A percentile compares a stretch with the other conserved stretches of the same genome.
Evolutionary conservation across 2,888 invertebrate species (phyloP).

Genomic region (Cheilosia grossa): DNA sequence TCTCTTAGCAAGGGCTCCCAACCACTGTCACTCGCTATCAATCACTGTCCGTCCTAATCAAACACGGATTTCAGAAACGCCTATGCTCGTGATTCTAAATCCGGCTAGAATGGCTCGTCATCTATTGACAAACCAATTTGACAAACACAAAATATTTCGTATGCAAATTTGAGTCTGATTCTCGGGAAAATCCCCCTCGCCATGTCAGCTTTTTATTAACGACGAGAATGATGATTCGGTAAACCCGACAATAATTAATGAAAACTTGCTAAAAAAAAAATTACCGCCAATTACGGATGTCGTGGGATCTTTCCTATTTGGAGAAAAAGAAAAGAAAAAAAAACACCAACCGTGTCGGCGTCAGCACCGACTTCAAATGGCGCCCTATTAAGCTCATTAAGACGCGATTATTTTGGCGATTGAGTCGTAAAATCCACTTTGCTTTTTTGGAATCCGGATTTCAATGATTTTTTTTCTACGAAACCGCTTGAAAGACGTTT

Average conservation of each 20-base stretch:
- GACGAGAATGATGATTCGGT: slow-evolving; percentile 30
- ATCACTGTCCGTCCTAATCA: slow-evolving; percentile 40
- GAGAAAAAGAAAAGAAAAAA: slow-evolving; percentile 13
- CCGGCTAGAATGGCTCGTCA: slow-evolving; percentile 29
- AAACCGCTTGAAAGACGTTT: background rate
- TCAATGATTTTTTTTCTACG: background rate
- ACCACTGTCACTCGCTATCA: slow-evolving; percentile 39
- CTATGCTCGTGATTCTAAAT: slow-evolving; percentile 9
- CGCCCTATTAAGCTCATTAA: slow-evolving; percentile 49
- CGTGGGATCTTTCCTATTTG: slow-evolving; percentile 2
- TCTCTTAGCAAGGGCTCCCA: slow-evolving; percentile 7
- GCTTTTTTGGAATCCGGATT: slow-evolving; percentile 67
- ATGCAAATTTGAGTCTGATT: slow-evolving; percentile 43
- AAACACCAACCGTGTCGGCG: background rate
- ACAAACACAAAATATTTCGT: slow-evolving; percentile 41
- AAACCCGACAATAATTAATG: slow-evolving; percentile 48
- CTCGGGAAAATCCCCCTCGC: background rate
- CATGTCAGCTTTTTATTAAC: slow-evolving; percentile 33
- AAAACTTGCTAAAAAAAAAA: slow-evolving; percentile 40
- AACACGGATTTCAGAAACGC: slow-evolving; percentile 36
- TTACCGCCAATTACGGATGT: slow-evolving; percentile 56
- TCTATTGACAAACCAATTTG: slow-evolving; percentile 24
- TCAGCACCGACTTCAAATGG: slow-evolving; percentile 5
- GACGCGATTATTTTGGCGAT: slow-evolving; percentile 24
- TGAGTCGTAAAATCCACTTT: slow-evolving; percentile 27